Base-by-base conservation (phyloP, 2,888 invertebrate species). In the Papilio gigon region DNA sequence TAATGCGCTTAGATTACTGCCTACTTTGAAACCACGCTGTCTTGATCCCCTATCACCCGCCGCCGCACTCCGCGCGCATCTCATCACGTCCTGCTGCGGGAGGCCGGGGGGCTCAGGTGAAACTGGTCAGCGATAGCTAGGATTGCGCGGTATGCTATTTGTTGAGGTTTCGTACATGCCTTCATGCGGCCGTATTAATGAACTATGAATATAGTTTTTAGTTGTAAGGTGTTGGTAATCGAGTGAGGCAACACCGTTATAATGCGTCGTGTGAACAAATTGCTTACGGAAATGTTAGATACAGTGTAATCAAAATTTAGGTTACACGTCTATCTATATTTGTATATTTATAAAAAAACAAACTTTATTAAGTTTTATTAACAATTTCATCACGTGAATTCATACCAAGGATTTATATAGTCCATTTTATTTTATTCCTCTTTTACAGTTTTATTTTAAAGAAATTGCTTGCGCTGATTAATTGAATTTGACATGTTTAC, bases 1-100 rank as follows among this genome's bases (percentile, higher is more conserved):
- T 89, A 89, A 90, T 89, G 87, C 87, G 86, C 86, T 87, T 88
- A 89, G 86, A 89, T 89, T 88, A 87, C 88, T 88, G 82, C 88
- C 88, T 88, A 85, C 84, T 81, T 75, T 77, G 71, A 75, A 71
- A 60, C 90, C 87, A 86, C 44, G 59, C 17, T 75, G 77, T 63
- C 71, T 60, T 77, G 88, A 80, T 71, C 86, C 74, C 67, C 67
- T 70, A 37, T 65, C 69, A 14, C 30, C 44, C 42, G 65, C 58
- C 50, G 3, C 42, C 30, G 74, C 70, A 76, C 75, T 71, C 65
- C 58, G 50, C 14, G 42, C 12, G 66, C 67, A 65, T 8, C 9
- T 56, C 14, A 8, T 12, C 14, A 8, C 25, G 0, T 11, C 6
- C 2, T 11, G 6, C n/a, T 35, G 17, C 62, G 72, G 72, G 75